phyloP scores from a whole-genome alignment of 2,888 invertebrate genomes.

The Temnothorax unifasciatus region DNA sequence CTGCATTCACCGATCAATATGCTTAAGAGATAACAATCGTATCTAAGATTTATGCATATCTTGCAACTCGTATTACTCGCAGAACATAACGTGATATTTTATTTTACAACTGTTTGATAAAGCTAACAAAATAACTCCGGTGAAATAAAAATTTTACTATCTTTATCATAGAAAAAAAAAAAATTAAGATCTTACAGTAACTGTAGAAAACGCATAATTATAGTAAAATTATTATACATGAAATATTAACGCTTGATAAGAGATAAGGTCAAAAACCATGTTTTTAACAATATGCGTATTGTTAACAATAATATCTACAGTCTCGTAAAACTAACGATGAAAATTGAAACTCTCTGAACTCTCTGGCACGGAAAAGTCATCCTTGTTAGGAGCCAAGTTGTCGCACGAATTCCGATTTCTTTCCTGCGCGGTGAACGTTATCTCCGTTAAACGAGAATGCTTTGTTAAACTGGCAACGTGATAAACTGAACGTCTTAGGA shows the following conservation, averaged over 20 bases:
- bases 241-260: not conserved
- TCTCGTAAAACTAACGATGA: slow-evolving; percentile 55
- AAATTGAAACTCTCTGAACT: slow-evolving; percentile 42
- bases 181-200: not conserved
- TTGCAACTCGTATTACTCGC: not conserved
- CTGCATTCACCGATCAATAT: slow-evolving; percentile 1
- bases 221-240: not conserved
- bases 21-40: slow-evolving; percentile 2
- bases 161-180: not conserved
- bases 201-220: not conserved
- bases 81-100: slow-evolving; percentile 5
- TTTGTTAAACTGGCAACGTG: slow-evolving; percentile 71
- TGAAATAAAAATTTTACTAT: not conserved
- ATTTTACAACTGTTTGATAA: not conserved
- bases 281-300: not conserved
- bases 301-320: not conserved
- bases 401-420: slow-evolving; percentile 67
- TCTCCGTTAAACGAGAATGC: slow-evolving; percentile 63
- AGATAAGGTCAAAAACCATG: not conserved
- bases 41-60: slow-evolving; percentile 29
- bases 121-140: not conserved
- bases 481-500: slow-evolving; percentile 67
- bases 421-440: slow-evolving; percentile 42
- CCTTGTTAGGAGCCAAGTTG: slow-evolving; percentile 59
- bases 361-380: slow-evolving; percentile 42